Percentiles rank a stretch among this genome's conserved stretches.
These are phyloP conservation scores for Melanerpes formicivorus DNA, from an alignment of 2,113 vertebrate genomes.

Conservation along the genomic window DNA sequence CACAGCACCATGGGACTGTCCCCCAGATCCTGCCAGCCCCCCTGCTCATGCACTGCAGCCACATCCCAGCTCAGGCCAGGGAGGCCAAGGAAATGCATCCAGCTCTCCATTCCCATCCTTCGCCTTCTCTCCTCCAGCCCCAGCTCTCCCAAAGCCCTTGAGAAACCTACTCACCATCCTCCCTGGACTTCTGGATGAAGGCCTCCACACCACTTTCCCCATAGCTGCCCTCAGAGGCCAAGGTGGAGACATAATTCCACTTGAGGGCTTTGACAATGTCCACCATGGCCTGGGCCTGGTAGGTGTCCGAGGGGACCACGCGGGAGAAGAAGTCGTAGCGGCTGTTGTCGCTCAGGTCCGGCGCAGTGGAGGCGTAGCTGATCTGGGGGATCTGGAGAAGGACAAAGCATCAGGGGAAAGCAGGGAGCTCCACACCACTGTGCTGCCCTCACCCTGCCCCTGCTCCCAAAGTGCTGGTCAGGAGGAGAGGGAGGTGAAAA, in stretches of 20 bases:
- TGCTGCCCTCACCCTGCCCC: accelerated
- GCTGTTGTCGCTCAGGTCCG: constrained; percentile 94
- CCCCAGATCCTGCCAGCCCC: accelerated
- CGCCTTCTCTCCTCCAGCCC: background rate
- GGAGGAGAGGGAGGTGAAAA: background rate
- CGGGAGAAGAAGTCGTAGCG: constrained; percentile 97
- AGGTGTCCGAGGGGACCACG: constrained; percentile 93
- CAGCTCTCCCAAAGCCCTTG: background rate
- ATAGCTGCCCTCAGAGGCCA: constrained; percentile 95
- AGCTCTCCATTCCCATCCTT: background rate
- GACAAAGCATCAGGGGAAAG: background rate
- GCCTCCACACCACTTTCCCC: constrained; percentile 94
- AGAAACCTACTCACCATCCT: constrained; percentile 85
- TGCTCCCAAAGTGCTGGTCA: background rate
- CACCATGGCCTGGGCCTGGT: constrained; percentile 97
- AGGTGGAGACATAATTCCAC: constrained; percentile 96
- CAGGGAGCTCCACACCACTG: background rate
- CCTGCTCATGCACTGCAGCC: background rate
- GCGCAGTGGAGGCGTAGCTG: constrained; percentile 95
- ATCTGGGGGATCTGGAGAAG: constrained; percentile 91
- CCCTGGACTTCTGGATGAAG: constrained; percentile 94
- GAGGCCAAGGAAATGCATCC: background rate
- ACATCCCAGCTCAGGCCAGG: background rate
- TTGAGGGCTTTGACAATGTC: constrained; percentile 94
- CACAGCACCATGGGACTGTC: accelerated